Evolutionary conservation across 2,113 vertebrate species (phyloP).

Genomic region (Callipepla squamata): DNA sequence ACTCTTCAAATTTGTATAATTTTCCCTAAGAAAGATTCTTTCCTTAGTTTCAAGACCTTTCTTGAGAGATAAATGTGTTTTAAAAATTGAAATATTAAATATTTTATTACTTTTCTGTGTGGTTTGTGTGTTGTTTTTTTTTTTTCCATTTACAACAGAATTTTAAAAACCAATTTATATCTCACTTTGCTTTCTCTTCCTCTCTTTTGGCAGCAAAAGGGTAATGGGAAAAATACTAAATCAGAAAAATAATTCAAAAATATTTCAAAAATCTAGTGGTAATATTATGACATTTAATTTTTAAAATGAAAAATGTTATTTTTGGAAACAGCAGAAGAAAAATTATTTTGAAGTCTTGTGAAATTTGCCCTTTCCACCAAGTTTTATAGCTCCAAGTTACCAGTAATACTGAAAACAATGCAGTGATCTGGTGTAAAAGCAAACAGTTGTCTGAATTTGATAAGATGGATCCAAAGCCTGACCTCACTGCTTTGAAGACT

Average conservation of each 20-base stretch:
- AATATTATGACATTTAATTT: background rate
- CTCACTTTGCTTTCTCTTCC: background rate
- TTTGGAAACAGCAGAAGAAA: background rate
- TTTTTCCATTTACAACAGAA: background rate
- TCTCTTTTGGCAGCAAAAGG: background rate
- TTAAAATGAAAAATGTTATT: background rate
- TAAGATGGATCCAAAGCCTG: background rate
- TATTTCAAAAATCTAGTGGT: background rate
- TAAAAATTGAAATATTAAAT: background rate
- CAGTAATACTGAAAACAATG: background rate
- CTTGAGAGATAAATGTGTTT: background rate
- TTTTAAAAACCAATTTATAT: background rate
- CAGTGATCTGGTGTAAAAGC: background rate
- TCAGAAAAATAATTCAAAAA: background rate
- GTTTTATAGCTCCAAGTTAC: background rate
- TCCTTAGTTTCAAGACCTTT: background rate
- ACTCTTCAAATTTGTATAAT: background rate
- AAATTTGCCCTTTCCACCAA: background rate
- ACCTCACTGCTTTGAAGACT: background rate
- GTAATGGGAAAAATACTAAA: background rate
- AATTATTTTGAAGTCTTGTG: background rate
- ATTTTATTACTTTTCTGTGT: background rate
- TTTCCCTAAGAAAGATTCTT: background rate
- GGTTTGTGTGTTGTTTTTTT: background rate
- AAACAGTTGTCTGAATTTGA: background rate